Evolutionary conservation across 2,888 invertebrate genomes (phyloP).

Genomic region (Mythimna ferrago): DNA sequence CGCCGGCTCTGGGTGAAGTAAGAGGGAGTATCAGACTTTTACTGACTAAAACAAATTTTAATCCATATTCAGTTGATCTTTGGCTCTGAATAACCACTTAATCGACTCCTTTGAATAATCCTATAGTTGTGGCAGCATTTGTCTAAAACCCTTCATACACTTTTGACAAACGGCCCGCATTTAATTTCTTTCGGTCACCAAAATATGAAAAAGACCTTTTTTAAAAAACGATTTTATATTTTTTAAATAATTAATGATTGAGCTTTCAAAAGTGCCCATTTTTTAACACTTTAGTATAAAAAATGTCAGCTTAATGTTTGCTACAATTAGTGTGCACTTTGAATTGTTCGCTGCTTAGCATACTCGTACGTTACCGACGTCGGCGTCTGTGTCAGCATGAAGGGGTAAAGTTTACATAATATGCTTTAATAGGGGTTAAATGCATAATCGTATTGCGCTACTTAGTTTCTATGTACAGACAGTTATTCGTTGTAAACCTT

Average conservation of each 20-base stretch:
- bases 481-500: not conserved
- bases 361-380: conserved; percentile 8
- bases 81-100: too few species aligned
- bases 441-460: not conserved
- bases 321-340: conserved; percentile 25
- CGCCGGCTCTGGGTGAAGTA: too few species aligned
- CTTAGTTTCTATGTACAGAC: not conserved
- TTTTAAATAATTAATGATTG: conserved; percentile 41
- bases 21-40: too few species aligned
- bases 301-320: conserved; percentile 33
- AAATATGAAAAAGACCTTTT: conserved; percentile 35
- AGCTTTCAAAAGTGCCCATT: not conserved
- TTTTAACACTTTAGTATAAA: conserved; percentile 31
- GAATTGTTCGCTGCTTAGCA: conserved; percentile 25
- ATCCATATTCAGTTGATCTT: too few species aligned
- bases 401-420: not conserved
- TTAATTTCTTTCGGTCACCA: conserved; percentile 40
- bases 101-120: too few species aligned
- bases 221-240: conserved; percentile 36
- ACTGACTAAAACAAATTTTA: too few species aligned
- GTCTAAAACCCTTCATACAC: conserved; percentile 37
- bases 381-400: not conserved
- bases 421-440: not conserved
- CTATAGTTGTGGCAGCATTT: conserved; percentile 15
- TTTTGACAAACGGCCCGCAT: conserved; percentile 44